Base-by-base conservation (phyloP, 2,888 invertebrate species). In the Therioaphis trifolii region DNA sequence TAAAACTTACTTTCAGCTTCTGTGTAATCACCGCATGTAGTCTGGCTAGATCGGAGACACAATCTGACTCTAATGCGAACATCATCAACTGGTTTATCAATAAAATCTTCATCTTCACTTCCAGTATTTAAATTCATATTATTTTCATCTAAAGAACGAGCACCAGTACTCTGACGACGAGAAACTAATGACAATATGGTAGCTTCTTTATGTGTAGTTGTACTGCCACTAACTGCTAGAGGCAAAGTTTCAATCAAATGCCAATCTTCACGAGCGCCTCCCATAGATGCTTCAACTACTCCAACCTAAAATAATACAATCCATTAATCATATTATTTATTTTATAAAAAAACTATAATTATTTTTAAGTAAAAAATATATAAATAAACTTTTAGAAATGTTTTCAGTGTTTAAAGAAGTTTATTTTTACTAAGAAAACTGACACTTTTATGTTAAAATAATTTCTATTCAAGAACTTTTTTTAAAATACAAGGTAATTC, bases 11-110 rank as follows among this genome's bases (percentile, higher is more conserved):
- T 92, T 88, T 95, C 94, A 40, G 96, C 96, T 88, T 94, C 94
- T 0, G 93, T 91, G 88, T 94, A 94, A 63, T 94, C 94, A 46
- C 96, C 94, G 89, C 96, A 96, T 86, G 94, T 93, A 84, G 95
- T 94, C 78, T 93, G 92, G 88, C 94, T 94, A 69, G 93, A 92
- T 87, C 93, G 92, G 77, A 96, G 90, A 87, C 97, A 97, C 52
- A 97, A 90, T 87, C 94, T 94, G 21, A 96, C 93, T 75, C 95
- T 91, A 68, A 96, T 92, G 85, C 93, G 90, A 0, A 87, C 84
- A 71, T 86, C 85, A 46, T 87, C 87, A 4, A 84, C 85, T 9
- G 82, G 82, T 15, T 82, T 66, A 72, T 85, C 63, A 69, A 84
- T 55, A 14, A 84, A 9, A 35, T 52, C 82, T 27, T 80, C 79